phyloP scores from a whole-genome alignment of 1,140 invertebrate species.

The Marisa cornuarietis region DNA sequence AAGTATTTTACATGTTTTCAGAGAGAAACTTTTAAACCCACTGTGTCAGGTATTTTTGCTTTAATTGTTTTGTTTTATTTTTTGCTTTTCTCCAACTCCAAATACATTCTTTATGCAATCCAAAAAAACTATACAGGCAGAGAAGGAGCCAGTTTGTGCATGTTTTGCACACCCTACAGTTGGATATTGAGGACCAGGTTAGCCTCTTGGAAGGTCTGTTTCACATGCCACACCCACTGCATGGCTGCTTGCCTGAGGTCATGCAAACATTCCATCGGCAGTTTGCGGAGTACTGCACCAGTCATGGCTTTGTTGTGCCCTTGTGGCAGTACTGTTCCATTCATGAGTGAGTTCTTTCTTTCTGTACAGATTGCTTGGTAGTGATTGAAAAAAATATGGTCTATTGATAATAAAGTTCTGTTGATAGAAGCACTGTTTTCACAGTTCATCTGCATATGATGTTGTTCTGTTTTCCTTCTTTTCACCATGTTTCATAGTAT shows the following conservation, averaged over 20 bases:
- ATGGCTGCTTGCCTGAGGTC: neutral
- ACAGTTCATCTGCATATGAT: neutral
- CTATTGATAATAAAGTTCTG: neutral
- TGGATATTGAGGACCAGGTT: constrained; percentile 29
- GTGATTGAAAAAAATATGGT: neutral
- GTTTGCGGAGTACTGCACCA: constrained; percentile 46
- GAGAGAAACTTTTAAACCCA: neutral
- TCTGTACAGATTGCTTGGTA: neutral
- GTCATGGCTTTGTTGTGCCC: constrained; percentile 41
- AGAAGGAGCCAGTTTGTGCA: constrained; percentile 4
- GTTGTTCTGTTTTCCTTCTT: neutral
- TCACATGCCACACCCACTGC: constrained; percentile 41
- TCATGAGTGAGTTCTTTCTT: constrained; percentile 41
- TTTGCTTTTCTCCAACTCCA: too few species aligned
- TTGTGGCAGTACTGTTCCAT: constrained; percentile 52
- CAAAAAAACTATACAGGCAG: neutral
- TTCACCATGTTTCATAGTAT: neutral
- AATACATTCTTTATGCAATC: neutral
- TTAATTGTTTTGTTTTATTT: neutral
- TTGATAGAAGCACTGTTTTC: too few species aligned
- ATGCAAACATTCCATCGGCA: constrained; percentile 42
- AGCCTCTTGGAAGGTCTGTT: constrained; percentile 35
- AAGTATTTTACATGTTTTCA: neutral
- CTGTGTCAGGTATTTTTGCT: too few species aligned
- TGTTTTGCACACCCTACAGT: neutral